Evolutionary conservation across 2,888 invertebrate species (phyloP), one percentile per base, ranked within the genome.

Genomic region (Drosophila infuscata): DNA sequence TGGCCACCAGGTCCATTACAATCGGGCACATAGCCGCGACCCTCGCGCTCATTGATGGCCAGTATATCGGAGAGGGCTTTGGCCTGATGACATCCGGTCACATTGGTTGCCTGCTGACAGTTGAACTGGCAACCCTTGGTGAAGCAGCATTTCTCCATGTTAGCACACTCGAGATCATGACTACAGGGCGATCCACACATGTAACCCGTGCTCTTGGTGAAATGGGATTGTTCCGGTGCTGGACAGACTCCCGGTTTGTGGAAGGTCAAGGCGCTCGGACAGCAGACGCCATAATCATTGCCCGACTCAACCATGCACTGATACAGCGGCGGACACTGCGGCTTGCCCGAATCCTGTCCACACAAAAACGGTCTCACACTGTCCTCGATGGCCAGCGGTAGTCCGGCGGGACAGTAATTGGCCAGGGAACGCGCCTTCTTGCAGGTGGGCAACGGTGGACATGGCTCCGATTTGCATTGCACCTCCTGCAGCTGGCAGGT

Each of bases 221-320:
- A 91, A 0, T 92, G 89, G 17, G 92, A 88, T 20, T 94, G 92
- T 0, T 94, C 92, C 33, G 93, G 93, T 0, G 93, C 93, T 0
- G 97, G 97, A 90, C 97, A 97, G 3, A 95, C 94, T 2, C 97
- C 97, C 0, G 97, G 95, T 91, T 97, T 96, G 85, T 96, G 95
- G 59, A 97, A 95, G 85, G 95, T 95, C 70, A 96, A 90, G 0
- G 96, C 96, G 6, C 96, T 96, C 53, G 97, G 97, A 88, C 97
- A 97, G 91, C 97, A 97, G 17, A 97, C 97, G 0, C 97, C 97
- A 89, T 97, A 97, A 90, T 97, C 97, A 89, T 97, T 96, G 78
- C 96, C 96, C 94, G 92, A 94, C 88, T 97, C 96, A 11, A 97
- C 96, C 69, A 96, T 94, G 91, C 97, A 97, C 88, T 95, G 95